phyloP scores from a whole-genome alignment of 2,888 invertebrate genomes.

The Argyresthia albistria region DNA sequence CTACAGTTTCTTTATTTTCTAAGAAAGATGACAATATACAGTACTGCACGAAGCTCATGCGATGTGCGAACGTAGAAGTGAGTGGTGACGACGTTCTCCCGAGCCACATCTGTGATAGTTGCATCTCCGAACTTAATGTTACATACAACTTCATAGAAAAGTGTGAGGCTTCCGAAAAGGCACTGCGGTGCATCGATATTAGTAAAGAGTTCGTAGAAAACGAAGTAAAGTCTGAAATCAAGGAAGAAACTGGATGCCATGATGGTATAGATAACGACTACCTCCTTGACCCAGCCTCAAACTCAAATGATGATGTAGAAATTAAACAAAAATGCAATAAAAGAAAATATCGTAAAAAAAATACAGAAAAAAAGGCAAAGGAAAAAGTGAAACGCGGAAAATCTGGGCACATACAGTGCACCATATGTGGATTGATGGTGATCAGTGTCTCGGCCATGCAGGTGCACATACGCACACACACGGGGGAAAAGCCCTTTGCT shows the following conservation, averaged over 20 bases:
- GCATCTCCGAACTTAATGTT: conserved; percentile 34
- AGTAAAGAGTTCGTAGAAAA: not conserved
- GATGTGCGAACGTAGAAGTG: conserved; percentile 32
- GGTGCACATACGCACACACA: conserved; percentile 50
- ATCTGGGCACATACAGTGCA: conserved; percentile 37
- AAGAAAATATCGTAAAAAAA: not conserved
- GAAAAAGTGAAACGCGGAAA: conserved; percentile 12
- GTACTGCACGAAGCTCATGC: conserved; percentile 42
- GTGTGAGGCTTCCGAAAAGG: conserved; percentile 45
- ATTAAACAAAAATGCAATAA: not conserved
- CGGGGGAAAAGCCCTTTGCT: conserved; percentile 49
- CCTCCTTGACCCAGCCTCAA: not conserved
- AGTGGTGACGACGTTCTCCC: conserved; percentile 51
- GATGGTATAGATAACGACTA: not conserved
- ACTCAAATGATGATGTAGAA: not conserved
- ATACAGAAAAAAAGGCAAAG: not conserved
- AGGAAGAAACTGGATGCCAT: conserved; percentile 9
- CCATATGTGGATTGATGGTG: conserved; percentile 38
- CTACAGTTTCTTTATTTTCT: conserved; percentile 36
- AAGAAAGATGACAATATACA: conserved; percentile 34
- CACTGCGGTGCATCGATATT: conserved; percentile 28
- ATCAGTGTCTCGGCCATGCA: conserved; percentile 43
- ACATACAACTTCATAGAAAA: conserved; percentile 43
- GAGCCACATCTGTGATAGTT: conserved; percentile 37
- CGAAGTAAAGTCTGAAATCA: not conserved